phyloP scores from a whole-genome alignment of 2,113 vertebrate species.

The Reinhardtius hippoglossoides region DNA sequence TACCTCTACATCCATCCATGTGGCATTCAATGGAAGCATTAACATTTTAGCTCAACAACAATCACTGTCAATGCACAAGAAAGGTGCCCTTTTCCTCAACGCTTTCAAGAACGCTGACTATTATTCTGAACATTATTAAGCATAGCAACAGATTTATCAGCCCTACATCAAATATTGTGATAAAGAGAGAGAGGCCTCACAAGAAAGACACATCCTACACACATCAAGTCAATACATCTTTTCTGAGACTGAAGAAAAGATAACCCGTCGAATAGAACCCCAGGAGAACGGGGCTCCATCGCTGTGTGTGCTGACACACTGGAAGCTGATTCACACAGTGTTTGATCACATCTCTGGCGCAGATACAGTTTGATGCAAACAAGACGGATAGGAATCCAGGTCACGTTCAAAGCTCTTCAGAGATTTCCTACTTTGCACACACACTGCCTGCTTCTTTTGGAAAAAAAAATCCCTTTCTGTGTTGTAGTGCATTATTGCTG shows the following conservation, averaged over 20 bases:
- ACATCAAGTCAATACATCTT: constrained; percentile 35
- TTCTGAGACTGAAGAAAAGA: constrained; percentile 40
- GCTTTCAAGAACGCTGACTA: not conserved
- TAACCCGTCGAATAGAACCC: constrained; percentile 44
- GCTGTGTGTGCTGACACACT: constrained; percentile 55
- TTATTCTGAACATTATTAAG: constrained; percentile 2
- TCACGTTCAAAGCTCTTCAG: constrained; percentile 59
- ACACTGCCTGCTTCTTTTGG: not conserved
- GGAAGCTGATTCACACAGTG: constrained; percentile 56
- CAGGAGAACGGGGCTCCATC: constrained; percentile 20
- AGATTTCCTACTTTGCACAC: constrained; percentile 54
- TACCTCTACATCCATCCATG: not conserved
- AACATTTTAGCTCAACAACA: not conserved
- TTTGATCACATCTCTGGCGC: constrained; percentile 71
- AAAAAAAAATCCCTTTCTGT: constrained; percentile 19
- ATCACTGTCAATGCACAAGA: not conserved
- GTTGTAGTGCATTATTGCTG: constrained; percentile 55
- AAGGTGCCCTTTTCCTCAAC: not conserved
- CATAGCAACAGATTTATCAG: constrained; percentile 8
- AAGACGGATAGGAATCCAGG: constrained; percentile 71
- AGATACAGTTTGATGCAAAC: constrained; percentile 65
- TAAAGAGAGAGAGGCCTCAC: constrained; percentile 6
- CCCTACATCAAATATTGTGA: constrained; percentile 35
- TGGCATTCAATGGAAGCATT: not conserved
- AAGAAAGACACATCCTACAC: constrained; percentile 46